A percentile compares a stretch with the other conserved stretches of the same genome.
Evolutionary conservation across 2,888 invertebrate genomes (phyloP).

Genomic region (Daptonema setosum): DNA sequence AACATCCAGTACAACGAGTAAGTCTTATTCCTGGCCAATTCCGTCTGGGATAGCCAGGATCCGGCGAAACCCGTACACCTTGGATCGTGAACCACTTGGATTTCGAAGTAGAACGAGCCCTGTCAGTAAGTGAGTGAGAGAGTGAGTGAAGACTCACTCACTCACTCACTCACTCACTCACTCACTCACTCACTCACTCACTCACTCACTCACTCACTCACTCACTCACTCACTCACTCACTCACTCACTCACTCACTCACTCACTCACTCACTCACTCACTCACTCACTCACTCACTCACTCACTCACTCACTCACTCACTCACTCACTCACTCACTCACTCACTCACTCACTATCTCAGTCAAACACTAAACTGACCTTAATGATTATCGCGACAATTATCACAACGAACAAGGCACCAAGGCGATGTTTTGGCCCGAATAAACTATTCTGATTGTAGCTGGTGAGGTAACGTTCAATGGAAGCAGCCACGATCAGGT

Average conservation of each 20-base stretch:
- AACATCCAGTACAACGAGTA: constrained; percentile 12
- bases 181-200: no score
- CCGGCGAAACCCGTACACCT: constrained; percentile 12
- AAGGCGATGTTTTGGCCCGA: neutral
- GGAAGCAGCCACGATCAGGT: constrained; percentile 18
- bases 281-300: no score
- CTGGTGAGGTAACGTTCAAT: constrained; percentile 16
- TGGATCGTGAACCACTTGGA: constrained; percentile 9
- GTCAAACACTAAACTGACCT: no score
- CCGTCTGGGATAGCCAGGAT: constrained; percentile 8
- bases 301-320: no score
- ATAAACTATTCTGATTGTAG: neutral
- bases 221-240: no score
- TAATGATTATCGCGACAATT: neutral
- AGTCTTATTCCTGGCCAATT: constrained; percentile 6
- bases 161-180: no score
- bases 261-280: no score
- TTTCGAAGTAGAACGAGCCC: constrained; percentile 10
- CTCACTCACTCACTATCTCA: no score
- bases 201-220: no score
- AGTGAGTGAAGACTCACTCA: no score
- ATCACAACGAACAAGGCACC: neutral
- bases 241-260: no score
- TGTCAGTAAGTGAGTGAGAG: neutral
- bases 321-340: no score